Percentiles rank a stretch among this genome's conserved stretches.
These are phyloP conservation scores for Cantharis flavilabris DNA, from an alignment of 2,888 invertebrate species.

Conservation along the genomic window DNA sequence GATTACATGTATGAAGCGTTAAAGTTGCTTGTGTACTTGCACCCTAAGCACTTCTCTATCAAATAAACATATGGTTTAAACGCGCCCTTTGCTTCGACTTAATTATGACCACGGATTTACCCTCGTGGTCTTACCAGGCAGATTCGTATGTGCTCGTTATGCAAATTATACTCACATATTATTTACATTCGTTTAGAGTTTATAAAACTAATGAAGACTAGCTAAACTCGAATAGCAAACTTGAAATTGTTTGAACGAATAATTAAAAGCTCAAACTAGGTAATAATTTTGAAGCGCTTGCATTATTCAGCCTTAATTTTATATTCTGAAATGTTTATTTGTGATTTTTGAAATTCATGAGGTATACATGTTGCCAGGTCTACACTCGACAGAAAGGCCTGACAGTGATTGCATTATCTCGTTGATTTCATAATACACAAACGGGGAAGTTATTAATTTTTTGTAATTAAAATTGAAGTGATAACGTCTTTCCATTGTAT, in stretches of 20 bases:
- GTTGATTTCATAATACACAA: background rate
- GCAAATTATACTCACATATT: background rate
- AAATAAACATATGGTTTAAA: constrained; percentile 26
- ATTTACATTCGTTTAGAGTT: background rate
- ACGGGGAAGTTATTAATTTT: background rate
- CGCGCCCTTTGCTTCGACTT: constrained; percentile 24
- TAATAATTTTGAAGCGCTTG: background rate
- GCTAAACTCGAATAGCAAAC: background rate
- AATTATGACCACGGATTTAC: constrained; percentile 26
- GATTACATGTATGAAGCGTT: constrained; percentile 24
- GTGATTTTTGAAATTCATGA: background rate
- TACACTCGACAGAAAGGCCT: background rate
- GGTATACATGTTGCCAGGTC: background rate
- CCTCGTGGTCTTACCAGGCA: constrained; percentile 9
- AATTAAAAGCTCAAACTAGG: background rate
- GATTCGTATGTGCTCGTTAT: constrained; percentile 6
- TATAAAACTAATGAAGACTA: background rate
- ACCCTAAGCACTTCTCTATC: constrained; percentile 16
- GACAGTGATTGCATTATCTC: background rate
- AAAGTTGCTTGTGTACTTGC: constrained; percentile 27
- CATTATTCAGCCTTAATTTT: background rate
- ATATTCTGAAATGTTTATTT: background rate
- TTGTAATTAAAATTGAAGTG: background rate
- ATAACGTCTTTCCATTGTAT: background rate
- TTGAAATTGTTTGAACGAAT: constrained; percentile 8